A percentile compares a stretch with the other conserved stretches of the same genome.
Conservation (phyloP, 2,113 vertebrate genomes). For the Anser brachyrhynchus region DNA sequence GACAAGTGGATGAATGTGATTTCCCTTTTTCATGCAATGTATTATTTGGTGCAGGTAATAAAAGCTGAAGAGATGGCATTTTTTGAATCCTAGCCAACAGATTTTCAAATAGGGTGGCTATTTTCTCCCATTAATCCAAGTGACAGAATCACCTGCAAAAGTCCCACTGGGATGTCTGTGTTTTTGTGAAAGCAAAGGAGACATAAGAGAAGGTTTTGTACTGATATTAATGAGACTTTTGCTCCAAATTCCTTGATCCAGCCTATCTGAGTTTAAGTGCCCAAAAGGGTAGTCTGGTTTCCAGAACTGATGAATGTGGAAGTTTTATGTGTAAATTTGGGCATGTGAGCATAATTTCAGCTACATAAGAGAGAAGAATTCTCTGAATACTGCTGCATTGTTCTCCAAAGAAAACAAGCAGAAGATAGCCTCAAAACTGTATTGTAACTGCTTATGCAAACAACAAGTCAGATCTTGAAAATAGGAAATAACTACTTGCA, state of each 20-base stretch:
- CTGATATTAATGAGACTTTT: not conserved
- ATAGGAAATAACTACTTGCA: slow-evolving; percentile 5
- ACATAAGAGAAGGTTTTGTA: not conserved
- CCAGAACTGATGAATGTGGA: not conserved
- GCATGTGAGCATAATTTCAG: not conserved
- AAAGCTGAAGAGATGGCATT: not conserved
- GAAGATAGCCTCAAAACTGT: not conserved
- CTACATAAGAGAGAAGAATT: not conserved
- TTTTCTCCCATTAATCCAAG: not conserved
- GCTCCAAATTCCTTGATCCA: not conserved
- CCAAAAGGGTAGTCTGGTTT: not conserved
- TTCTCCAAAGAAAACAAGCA: not conserved
- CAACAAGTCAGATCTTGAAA: not conserved
- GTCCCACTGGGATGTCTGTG: not conserved
- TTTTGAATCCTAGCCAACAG: not conserved
- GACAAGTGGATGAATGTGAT: not conserved
- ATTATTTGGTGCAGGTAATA: not conserved
- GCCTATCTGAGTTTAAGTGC: not conserved
- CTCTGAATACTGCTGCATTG: not conserved
- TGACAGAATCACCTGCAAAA: not conserved
- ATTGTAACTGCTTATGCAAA: not conserved
- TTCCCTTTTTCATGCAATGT: not conserved
- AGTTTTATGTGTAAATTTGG: not conserved
- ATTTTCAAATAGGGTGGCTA: not conserved
- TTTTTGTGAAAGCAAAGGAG: not conserved